Conservation (phyloP, 2,113 vertebrate genomes). For the Catharus fuscescens region DNA sequence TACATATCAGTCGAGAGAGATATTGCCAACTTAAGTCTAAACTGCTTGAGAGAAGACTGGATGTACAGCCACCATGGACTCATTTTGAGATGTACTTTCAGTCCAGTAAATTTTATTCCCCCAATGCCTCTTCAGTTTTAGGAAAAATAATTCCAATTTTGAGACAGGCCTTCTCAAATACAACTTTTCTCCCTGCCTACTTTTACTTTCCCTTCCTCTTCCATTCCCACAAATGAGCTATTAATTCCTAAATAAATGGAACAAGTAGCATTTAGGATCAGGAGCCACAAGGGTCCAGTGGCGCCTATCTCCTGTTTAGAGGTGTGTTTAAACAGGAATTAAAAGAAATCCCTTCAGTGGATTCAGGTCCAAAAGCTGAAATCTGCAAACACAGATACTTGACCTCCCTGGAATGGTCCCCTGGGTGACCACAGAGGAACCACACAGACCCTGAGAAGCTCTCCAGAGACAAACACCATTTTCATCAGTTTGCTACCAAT, state of each 20-base stretch:
- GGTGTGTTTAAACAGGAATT: constrained; percentile 21
- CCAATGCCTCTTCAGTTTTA: neutral
- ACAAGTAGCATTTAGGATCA: neutral
- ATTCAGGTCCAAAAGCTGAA: constrained; percentile 1
- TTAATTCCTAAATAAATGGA: constrained; percentile 34
- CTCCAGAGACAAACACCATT: neutral
- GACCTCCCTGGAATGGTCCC: rapidly evolving
- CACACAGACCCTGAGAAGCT: neutral
- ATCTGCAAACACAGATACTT: neutral
- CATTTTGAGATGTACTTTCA: neutral
- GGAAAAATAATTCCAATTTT: neutral
- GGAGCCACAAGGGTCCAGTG: neutral
- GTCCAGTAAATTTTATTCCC: neutral
- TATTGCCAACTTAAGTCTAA: neutral
- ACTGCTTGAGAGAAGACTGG: neutral
- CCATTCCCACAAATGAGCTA: neutral
- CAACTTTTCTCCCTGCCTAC: neutral
- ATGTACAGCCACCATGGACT: neutral
- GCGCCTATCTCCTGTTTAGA: neutral
- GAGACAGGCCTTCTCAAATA: neutral
- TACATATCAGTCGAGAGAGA: neutral
- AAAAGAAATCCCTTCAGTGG: neutral
- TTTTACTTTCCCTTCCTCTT: neutral
- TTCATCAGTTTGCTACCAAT: rapidly evolving
- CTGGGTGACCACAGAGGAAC: rapidly evolving